A percentile compares a stretch with the other conserved stretches of the same genome.
phyloP scores from a whole-genome alignment of 2,797 vertebrate species.

The Pseudotriccus pelzelni region DNA sequence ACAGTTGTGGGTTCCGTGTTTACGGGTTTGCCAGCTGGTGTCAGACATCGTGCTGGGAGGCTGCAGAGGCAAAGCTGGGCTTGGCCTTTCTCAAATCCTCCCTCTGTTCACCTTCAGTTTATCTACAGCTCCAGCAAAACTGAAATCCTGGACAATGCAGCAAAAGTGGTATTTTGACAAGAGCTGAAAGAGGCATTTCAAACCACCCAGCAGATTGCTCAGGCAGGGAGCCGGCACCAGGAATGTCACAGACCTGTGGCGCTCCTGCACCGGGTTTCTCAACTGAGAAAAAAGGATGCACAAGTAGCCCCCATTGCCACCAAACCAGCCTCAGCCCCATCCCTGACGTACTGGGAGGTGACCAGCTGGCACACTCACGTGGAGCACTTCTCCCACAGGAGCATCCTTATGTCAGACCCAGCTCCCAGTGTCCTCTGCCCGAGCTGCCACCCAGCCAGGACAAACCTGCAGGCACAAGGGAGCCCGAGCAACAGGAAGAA shows the following conservation, averaged over 20 bases:
- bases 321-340: not conserved
- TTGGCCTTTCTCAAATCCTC: not conserved
- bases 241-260: not conserved
- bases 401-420: not conserved
- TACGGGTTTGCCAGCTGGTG: not conserved
- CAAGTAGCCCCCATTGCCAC: not conserved
- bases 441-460: not conserved
- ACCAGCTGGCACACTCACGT: not conserved
- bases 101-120: not conserved
- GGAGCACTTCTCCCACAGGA: not conserved
- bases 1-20: not conserved
- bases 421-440: not conserved
- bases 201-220: not conserved
- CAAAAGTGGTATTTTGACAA: not conserved
- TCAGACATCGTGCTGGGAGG: not conserved
- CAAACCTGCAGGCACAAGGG: fast-evolving
- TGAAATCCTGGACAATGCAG: not conserved
- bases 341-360: not conserved
- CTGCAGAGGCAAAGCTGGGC: not conserved
- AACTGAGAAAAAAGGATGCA: not conserved
- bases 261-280: constrained; percentile 1
- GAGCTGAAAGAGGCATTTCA: not conserved
- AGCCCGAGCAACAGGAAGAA: not conserved
- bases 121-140: constrained; percentile 9
- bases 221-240: not conserved